These are phyloP conservation scores for Branchinecta lynchi DNA, from an alignment of 1,140 invertebrate genomes.

Conservation along the genomic window DNA sequence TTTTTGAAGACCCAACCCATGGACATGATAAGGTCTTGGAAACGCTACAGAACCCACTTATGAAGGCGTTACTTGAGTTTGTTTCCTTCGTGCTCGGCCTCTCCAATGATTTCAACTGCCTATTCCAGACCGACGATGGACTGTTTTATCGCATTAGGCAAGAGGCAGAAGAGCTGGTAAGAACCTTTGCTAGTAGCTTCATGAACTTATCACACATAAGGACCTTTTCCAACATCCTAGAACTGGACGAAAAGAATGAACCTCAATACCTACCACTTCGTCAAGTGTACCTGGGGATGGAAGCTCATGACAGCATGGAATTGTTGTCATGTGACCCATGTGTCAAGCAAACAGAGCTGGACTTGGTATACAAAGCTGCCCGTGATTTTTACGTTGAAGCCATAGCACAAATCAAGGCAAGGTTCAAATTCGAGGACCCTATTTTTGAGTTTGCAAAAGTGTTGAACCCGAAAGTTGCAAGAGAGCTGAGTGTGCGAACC, in stretches of 20 bases:
- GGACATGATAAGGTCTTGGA: conserved; percentile 28
- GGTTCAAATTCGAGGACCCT: neutral
- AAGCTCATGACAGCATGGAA: conserved; percentile 8
- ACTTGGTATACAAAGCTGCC: neutral
- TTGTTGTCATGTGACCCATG: neutral
- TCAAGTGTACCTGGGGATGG: conserved; percentile 9
- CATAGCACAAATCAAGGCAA: neutral
- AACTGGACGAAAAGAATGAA: neutral
- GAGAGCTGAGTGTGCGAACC: neutral
- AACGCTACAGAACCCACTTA: conserved; percentile 28
- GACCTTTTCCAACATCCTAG: conserved; percentile 15
- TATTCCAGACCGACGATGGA: conserved; percentile 28
- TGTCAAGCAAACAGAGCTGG: neutral
- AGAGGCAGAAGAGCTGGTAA: conserved; percentile 22
- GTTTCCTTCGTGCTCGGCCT: conserved; percentile 26
- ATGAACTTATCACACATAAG: conserved; percentile 21
- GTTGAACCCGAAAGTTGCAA: conserved; percentile 1
- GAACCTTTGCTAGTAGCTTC: conserved; percentile 21
- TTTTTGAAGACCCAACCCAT: conserved; percentile 29
- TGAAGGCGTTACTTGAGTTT: conserved; percentile 27
- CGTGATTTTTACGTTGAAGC: conserved; percentile 9
- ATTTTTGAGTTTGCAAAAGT: neutral
- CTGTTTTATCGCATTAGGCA: conserved; percentile 26
- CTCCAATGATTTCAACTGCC: conserved; percentile 26
- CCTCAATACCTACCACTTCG: conserved; percentile 3